Evolutionary conservation across 2,888 invertebrate genomes (phyloP), one percentile per base, ranked within the genome.

Genomic region (Rhimphoctona megacephalus): DNA sequence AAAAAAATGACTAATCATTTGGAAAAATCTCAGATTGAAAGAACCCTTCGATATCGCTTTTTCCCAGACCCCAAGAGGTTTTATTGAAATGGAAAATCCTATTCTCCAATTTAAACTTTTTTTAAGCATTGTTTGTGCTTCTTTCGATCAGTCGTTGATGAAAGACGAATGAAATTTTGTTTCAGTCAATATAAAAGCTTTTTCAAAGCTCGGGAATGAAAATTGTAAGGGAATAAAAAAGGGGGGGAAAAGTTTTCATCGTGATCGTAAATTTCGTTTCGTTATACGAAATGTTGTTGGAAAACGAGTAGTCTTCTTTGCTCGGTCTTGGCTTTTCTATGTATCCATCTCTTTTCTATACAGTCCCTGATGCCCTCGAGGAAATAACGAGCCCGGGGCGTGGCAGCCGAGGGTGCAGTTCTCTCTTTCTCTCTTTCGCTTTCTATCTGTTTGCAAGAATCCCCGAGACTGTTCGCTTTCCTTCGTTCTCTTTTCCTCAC

Each of bases 371-470:
- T 86, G 81, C 86, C 69, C 81, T 84, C 81, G 81, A 84, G 81
- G 83, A 86, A 84, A 84, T 86, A 86, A 86, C 86, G 83, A 86
- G 86, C 84, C 83, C 36, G 74, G 83, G 86, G 86, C 83, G 86
- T 86, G 86, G 86, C 81, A 78, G 70, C 72, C 67, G 36, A 78
- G 66, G 76, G 69, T 79, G 81, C 83, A 84, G 69, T 76, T 64
- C 69, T 70, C 76, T 52, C 30, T 70, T 79, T 83, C 57, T 74
- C 61, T 79, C 49, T 77, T 49, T 11, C 74, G 52, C 73, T 83
- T 49, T 49, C 69, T 43, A 39, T 66, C 49, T 49, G 64, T 46
- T 64, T 25, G 67, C 25, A 57, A 78, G 46, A 74, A 69, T 61
- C 36, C 49, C 33, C 72, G 76, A 83, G 72, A 76, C 86, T 77